These are phyloP conservation scores for Azemiops feae DNA, from an alignment of 2,113 vertebrate species.

Conservation along the genomic window DNA sequence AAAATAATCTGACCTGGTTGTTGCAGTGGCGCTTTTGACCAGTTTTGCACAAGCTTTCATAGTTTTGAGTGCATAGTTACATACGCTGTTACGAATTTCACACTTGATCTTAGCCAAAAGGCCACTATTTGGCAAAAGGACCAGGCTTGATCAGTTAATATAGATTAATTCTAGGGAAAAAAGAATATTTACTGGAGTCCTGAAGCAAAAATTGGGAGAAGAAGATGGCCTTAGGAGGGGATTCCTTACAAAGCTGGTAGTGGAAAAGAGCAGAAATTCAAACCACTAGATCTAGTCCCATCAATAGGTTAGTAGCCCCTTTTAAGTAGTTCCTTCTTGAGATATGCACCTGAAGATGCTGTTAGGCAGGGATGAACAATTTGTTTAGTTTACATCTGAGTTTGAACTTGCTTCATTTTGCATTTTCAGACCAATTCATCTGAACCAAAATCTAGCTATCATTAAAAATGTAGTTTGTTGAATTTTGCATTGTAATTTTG, in stretches of 20 bases:
- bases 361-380: background rate
- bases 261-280: background rate
- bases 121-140: background rate
- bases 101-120: background rate
- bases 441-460: background rate
- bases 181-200: background rate
- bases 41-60: too few species aligned
- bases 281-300: background rate
- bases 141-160: background rate
- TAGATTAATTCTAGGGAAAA: background rate
- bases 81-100: background rate
- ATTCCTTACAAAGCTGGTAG: background rate
- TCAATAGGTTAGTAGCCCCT: background rate
- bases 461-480: background rate
- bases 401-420: background rate
- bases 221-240: background rate
- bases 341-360: background rate
- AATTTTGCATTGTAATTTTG: background rate
- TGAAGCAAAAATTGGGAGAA: background rate
- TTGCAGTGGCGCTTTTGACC: too few species aligned
- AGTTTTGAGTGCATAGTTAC: too few species aligned
- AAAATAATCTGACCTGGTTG: too few species aligned
- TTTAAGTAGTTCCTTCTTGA: background rate
- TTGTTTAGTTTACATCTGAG: background rate
- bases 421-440: background rate